Base-by-base conservation (phyloP, 92 coral and sea anemone species). In the Phenganax stokvisi region DNA sequence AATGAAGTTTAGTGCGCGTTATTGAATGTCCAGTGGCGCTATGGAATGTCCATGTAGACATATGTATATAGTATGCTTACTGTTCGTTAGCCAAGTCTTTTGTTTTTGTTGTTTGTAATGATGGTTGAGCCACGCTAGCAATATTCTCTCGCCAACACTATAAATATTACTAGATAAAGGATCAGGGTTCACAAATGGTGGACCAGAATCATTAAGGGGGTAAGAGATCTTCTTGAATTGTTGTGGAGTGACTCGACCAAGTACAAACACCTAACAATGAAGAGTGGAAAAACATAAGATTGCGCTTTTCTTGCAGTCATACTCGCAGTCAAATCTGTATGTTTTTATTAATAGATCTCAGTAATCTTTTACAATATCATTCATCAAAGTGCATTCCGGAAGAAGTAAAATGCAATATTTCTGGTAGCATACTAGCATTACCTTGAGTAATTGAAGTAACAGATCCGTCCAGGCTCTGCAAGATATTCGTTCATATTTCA, bases 171-270 rank as follows among this genome's bases (percentile, higher is more conserved):
- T 96, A 53, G 90, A 75, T 83, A 92, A 80, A 17, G 99, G 99
- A 56, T 96, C 96, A 9, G 99, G 94, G 71, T 92, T 96, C 54
- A 96, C 83, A 3, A 85, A 89, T 0, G 97, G 92, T 0, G 87
- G 84, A 11, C 88, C 85, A 37, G 74, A 63, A 47, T 78, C 89
- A 65, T 87, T 89, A 81, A 82, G 87, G 12, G 93, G 96, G 16
- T 85, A 77, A 82, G 88, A 90, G 30, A 96, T 80, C 81, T 96
- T 96, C 86, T 83, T 96, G 86, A 87, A 92, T 76, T 91, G 99
- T 73, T 96, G 99, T 25, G 99, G 99, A 47, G 99, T 96, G 57
- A 96, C 85, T 65, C 99, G 97, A 74, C 99, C 89, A 31, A 96
- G 86, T 25, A 89, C 81, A 67, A 96, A 83, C 70, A 96, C 93